Evolutionary conservation across 2,888 invertebrate species (phyloP).

Genomic region (Ophion costatus): DNA sequence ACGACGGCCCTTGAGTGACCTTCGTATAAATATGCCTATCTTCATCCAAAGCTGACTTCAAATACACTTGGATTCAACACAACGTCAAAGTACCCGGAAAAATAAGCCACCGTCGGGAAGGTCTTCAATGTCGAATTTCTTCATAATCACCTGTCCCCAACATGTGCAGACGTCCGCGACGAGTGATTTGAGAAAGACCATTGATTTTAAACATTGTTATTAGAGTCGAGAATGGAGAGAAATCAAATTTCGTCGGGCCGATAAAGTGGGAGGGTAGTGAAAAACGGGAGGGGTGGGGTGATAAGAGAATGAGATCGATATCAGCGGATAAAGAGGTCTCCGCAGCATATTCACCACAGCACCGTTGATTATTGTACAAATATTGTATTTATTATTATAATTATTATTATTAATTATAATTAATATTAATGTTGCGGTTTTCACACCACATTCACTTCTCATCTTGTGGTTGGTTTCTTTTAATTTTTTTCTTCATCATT

Average conservation of each 20-base stretch:
- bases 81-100: too few species aligned
- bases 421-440: slow-evolving; percentile 82
- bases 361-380: slow-evolving; percentile 83
- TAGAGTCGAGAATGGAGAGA: slow-evolving; percentile 26
- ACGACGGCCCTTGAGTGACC: too few species aligned
- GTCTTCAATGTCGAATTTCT: too few species aligned
- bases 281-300: slow-evolving; percentile 44
- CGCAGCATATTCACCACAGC: slow-evolving; percentile 79
- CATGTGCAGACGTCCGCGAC: too few species aligned
- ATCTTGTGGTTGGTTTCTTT: slow-evolving; percentile 71
- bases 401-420: slow-evolving; percentile 83
- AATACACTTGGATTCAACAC: too few species aligned
- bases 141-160: too few species aligned
- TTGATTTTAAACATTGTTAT: background rate
- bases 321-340: slow-evolving; percentile 68
- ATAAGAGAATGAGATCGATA: slow-evolving; percentile 49
- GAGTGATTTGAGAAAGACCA: background rate
- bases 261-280: background rate
- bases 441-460: slow-evolving; percentile 79
- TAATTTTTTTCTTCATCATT: background rate
- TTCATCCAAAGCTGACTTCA: too few species aligned
- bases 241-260: slow-evolving; percentile 8
- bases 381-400: slow-evolving; percentile 84
- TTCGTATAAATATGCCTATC: too few species aligned
- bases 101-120: too few species aligned